Evolutionary conservation across 2,888 invertebrate species (phyloP), one percentile per base, ranked within the genome.

Genomic region (Torymus texanus): DNA sequence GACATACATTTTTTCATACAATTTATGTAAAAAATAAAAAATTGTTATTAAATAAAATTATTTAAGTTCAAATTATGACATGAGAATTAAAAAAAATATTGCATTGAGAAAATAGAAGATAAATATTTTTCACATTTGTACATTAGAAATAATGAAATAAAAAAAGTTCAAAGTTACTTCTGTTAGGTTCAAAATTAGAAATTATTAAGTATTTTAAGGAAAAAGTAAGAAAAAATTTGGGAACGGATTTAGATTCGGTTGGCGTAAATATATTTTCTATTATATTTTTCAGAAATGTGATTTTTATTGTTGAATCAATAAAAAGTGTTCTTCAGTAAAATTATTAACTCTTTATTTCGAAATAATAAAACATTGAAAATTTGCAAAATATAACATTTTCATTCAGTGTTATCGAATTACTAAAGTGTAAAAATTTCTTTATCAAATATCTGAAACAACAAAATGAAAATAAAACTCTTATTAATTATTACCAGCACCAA

Each of bases 401-500:
- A 71, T 71, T 66, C 13, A 67, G 21, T 59, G 41, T 55, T 53
- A 66, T 66, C 61, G 51, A 75, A 71, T 71, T 21, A 65, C 29
- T 21, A 13, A 65, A 14, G 16, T 72, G 29, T 68, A 56, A 11
- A 63, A 62, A 67, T 67, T 66, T 53, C 0, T 65, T 78, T 59
- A 81, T 75, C 55, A 61, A 70, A 75, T 50, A 78, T 66, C 41
- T 58, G 11, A 66, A 55, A 73, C 72, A 81, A 75, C 13, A 62
- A 63, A 75, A 72, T 65, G 29, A 75, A 78, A 72, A 68, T 55
- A 66, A 72, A 67, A 50, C 56, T 68, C 59, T 61, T 66, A 68
- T 51, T 24, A 55, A 75, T 82, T 83, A 82, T 84, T 84, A 88
- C 88, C 89, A 89, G 88, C 89, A 89, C 89, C 89, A 88, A 88